A percentile compares a stretch with the other conserved stretches of the same genome.
phyloP scores from a whole-genome alignment of 2,113 vertebrate genomes.

The Prietella phreatophila region DNA sequence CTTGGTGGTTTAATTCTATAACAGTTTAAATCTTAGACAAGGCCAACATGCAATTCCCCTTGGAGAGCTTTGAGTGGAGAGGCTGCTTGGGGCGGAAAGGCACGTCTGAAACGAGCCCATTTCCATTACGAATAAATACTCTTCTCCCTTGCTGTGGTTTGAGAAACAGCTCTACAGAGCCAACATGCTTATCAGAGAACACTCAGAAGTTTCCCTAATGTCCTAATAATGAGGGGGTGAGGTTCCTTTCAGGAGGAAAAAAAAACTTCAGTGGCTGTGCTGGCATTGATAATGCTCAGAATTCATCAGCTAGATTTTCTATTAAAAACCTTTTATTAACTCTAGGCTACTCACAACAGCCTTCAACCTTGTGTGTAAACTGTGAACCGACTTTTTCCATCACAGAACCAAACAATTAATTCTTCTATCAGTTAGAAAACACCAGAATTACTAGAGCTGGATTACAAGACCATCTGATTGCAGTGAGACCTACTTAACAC shows the following conservation, averaged over 20 bases:
- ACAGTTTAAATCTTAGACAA: constrained; percentile 51
- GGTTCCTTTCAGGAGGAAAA: neutral
- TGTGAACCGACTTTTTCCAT: neutral
- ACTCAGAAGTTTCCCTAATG: constrained; percentile 29
- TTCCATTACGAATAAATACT: constrained; percentile 44
- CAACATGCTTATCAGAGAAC: constrained; percentile 21
- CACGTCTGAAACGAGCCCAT: neutral
- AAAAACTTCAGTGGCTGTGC: neutral
- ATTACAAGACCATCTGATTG: neutral
- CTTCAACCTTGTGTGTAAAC: neutral
- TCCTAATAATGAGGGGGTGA: neutral
- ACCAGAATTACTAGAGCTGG: neutral
- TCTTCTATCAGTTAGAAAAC: neutral
- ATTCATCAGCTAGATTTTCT: constrained; percentile 6
- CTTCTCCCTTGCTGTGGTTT: constrained; percentile 18
- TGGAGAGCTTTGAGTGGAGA: constrained; percentile 9
- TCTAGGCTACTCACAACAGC: neutral
- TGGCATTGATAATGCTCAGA: neutral
- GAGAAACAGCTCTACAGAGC: constrained; percentile 17
- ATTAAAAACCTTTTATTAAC: neutral
- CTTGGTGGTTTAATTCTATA: constrained; percentile 36
- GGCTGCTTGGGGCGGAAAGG: neutral
- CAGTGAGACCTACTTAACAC: neutral
- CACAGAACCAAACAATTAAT: neutral
- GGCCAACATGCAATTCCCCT: constrained; percentile 30